Evolutionary conservation across 2,888 invertebrate species (phyloP).

Genomic region (Polydrusus tereticollis): DNA sequence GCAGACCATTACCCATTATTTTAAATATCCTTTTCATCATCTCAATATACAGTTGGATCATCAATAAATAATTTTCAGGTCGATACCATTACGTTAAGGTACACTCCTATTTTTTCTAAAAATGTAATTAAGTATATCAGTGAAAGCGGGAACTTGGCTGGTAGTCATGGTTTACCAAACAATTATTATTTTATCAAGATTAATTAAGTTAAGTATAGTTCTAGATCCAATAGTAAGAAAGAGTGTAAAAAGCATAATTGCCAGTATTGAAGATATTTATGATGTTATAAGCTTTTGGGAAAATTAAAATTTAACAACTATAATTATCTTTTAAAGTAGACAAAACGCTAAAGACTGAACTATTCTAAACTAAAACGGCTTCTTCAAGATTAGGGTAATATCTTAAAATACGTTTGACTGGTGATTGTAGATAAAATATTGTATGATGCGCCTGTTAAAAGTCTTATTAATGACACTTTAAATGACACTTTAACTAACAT

Average conservation of each 20-base stretch:
- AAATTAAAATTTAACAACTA: too few relatives aligned
- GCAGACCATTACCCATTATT: not conserved
- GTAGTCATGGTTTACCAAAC: not conserved
- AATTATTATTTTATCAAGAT: slow-evolving; percentile 10
- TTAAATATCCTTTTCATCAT: slow-evolving; percentile 4
- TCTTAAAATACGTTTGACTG: too few relatives aligned
- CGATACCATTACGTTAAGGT: not conserved
- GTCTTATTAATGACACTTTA: too few relatives aligned
- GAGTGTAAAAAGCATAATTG: not conserved
- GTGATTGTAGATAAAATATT: too few relatives aligned
- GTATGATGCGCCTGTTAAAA: too few relatives aligned
- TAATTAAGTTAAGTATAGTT: slow-evolving; percentile 14
- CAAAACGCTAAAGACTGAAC: too few relatives aligned
- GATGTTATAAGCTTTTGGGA: too few relatives aligned
- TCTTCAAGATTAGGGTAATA: too few relatives aligned
- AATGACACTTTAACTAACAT: too few relatives aligned
- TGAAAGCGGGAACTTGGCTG: slow-evolving; percentile 1
- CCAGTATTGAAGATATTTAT: too few relatives aligned
- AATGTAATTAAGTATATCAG: slow-evolving; percentile 7
- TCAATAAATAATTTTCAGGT: not conserved
- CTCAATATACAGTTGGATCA: not conserved
- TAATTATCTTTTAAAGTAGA: too few relatives aligned
- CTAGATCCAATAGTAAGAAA: not conserved
- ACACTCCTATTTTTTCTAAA: not conserved
- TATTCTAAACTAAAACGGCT: too few relatives aligned